Evolutionary conservation across 2,888 invertebrate species (phyloP).

Genomic region (Andrena bucephala): DNA sequence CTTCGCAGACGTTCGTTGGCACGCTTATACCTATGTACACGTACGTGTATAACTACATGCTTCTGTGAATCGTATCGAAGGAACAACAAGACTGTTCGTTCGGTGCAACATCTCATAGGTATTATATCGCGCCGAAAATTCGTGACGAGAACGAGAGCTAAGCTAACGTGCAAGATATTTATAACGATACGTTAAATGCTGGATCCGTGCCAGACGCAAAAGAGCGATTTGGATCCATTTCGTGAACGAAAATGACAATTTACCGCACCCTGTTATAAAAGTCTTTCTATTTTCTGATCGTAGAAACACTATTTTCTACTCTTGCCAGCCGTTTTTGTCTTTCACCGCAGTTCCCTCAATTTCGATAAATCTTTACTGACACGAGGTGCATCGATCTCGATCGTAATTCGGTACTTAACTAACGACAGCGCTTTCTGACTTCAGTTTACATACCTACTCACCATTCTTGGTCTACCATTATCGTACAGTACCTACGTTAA

Average conservation of each 20-base stretch:
- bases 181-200: conserved; percentile 57
- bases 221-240: conserved; percentile 49
- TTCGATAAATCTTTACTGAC: no score
- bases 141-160: conserved; percentile 11
- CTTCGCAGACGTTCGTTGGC: no score
- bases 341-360: no score
- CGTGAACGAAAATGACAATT: conserved; percentile 15
- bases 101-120: not conserved
- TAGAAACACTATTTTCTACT: not conserved
- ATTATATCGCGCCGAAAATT: not conserved
- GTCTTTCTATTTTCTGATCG: not conserved
- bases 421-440: no score
- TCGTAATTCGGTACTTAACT: no score
- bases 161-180: conserved; percentile 56
- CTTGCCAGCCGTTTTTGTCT: not conserved
- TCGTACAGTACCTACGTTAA: no score
- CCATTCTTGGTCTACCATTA: no score
- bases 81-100: not conserved
- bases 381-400: no score
- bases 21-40: no score
- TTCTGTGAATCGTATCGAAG: not conserved
- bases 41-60: no score
- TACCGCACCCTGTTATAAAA: conserved; percentile 1
- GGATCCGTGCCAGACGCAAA: conserved; percentile 61
- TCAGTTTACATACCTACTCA: no score